phyloP scores from a whole-genome alignment of 2,888 invertebrate genomes.

The Himalopsyche anomala region DNA sequence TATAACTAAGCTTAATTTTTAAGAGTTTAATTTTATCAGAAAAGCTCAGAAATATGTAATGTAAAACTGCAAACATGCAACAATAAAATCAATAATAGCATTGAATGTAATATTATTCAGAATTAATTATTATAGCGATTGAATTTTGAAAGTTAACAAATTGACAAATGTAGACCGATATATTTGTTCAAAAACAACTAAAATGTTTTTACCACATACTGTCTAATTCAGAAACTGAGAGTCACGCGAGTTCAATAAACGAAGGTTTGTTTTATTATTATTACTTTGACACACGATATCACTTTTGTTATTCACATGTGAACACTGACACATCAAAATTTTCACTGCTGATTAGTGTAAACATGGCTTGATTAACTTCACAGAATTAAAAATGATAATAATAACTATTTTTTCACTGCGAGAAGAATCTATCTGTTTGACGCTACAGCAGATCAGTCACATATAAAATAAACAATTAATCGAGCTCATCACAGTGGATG shows the following conservation, averaged over 20 bases:
- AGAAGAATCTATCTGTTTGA: neutral
- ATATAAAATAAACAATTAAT: slow-evolving; percentile 7
- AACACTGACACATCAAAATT: slow-evolving; percentile 10
- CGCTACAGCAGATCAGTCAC: neutral
- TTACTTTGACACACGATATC: slow-evolving; percentile 15
- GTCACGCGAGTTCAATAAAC: slow-evolving; percentile 24
- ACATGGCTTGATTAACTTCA: neutral
- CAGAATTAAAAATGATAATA: neutral
- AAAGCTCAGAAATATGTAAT: too few species aligned
- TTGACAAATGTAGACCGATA: neutral
- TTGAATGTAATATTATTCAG: too few species aligned
- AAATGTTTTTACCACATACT: neutral
- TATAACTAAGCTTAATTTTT: too few species aligned
- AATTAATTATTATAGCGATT: neutral
- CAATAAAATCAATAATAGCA: too few species aligned
- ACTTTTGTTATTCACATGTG: neutral
- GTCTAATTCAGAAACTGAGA: neutral
- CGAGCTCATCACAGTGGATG: slow-evolving; percentile 6
- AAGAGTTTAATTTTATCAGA: too few species aligned
- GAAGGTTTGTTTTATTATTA: neutral
- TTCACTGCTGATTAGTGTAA: neutral
- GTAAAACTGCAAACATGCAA: too few species aligned
- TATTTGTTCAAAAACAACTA: neutral
- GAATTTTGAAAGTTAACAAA: neutral
- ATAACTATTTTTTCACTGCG: neutral